A percentile compares a stretch with the other conserved stretches of the same genome.
These are phyloP conservation scores for Flabesymbios commensalis DNA, from an alignment of 2,888 invertebrate species.

Conservation along the genomic window DNA sequence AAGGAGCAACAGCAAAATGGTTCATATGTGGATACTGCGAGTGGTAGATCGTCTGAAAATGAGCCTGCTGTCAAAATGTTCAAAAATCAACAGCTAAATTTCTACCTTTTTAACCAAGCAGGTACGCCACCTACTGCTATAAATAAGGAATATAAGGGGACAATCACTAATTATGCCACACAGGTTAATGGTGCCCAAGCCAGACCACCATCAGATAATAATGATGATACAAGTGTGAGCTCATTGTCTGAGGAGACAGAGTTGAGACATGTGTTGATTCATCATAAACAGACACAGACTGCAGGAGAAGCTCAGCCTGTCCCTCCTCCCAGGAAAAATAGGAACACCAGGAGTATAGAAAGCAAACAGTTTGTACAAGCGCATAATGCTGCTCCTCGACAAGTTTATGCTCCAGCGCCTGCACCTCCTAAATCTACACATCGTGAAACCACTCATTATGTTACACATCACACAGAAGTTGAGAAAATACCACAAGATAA, in stretches of 20 bases:
- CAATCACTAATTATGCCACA: neutral
- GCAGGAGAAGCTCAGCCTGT: neutral
- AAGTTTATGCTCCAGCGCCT: neutral
- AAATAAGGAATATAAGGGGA: neutral
- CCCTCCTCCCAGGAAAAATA: neutral
- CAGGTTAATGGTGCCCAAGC: neutral
- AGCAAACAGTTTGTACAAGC: too few relatives aligned
- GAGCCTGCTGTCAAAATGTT: slow-evolving; percentile 16
- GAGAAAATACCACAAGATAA: slow-evolving; percentile 19
- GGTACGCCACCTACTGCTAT: too few relatives aligned
- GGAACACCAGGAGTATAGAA: neutral
- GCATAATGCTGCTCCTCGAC: neutral
- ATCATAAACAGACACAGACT: slow-evolving; percentile 27
- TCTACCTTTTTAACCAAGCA: slow-evolving; percentile 17
- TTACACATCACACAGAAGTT: slow-evolving; percentile 20
- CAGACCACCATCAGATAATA: neutral
- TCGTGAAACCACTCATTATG: slow-evolving; percentile 22
- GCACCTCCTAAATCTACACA: slow-evolving; percentile 7
- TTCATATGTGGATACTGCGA: neutral
- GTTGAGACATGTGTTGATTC: slow-evolving; percentile 7
- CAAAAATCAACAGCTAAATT: slow-evolving; percentile 14
- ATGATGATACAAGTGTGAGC: neutral
- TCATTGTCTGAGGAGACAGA: slow-evolving; percentile 3
- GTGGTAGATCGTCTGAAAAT: neutral
- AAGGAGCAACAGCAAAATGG: neutral